These are phyloP conservation scores for Apamea crenata DNA, from an alignment of 2,888 invertebrate genomes.

Conservation along the genomic window DNA sequence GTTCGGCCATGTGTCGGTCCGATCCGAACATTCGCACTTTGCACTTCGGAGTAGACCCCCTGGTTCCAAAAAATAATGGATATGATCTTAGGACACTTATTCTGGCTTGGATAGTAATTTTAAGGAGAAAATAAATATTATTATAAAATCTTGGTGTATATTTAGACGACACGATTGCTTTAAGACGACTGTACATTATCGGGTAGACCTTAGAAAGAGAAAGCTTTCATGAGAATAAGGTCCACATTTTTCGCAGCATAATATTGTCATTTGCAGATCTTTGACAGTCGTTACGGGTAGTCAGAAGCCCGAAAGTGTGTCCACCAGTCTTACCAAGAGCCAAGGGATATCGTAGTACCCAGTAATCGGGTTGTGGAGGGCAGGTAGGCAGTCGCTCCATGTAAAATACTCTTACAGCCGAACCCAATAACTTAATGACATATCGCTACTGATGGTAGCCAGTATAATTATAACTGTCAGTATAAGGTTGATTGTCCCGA, in stretches of 20 bases:
- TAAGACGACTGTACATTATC: slow-evolving; percentile 2
- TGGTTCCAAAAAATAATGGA: neutral
- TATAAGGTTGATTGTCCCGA: too few species aligned
- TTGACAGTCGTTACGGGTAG: neutral
- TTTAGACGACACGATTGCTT: slow-evolving; percentile 20
- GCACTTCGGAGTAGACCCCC: too few species aligned
- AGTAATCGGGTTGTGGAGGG: too few species aligned
- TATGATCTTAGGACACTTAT: slow-evolving; percentile 8
- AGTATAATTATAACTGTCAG: neutral
- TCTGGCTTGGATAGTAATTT: slow-evolving; percentile 18
- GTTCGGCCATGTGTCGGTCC: too few species aligned
- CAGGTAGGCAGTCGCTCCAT: too few species aligned
- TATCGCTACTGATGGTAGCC: too few species aligned
- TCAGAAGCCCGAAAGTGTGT: neutral
- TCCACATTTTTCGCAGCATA: neutral
- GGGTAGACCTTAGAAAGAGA: neutral
- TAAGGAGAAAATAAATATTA: slow-evolving; percentile 22
- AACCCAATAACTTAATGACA: too few species aligned
- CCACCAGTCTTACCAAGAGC: neutral
- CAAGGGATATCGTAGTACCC: neutral
- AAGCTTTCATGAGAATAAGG: neutral
- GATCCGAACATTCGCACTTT: too few species aligned
- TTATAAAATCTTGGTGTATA: slow-evolving; percentile 23
- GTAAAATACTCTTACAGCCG: neutral
- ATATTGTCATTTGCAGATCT: neutral